Evolutionary conservation across 2,113 vertebrate genomes (phyloP).

Genomic region (Megaceryle maxima): DNA sequence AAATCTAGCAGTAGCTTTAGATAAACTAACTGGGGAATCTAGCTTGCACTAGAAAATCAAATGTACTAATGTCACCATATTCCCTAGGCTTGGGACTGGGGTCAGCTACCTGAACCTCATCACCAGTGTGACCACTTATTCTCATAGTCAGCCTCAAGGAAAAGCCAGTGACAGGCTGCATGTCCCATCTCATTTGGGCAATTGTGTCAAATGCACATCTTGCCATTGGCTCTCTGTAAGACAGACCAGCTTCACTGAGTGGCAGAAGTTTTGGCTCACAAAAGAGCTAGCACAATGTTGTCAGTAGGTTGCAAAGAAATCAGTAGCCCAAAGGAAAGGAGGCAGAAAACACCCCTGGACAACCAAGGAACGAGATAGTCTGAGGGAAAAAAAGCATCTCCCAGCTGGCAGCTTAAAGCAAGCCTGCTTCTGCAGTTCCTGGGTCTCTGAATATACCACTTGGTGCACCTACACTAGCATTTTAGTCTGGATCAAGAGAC

Average conservation of each 20-base stretch:
- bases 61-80: no score
- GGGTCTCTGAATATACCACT: rapidly evolving
- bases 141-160: not conserved
- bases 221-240: not conserved
- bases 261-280: not conserved
- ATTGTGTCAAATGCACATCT: not conserved
- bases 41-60: not conserved
- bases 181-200: no score
- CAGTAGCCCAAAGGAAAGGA: not conserved
- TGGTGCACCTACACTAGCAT: no score
- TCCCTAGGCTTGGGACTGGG: not conserved
- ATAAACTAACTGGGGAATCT: not conserved
- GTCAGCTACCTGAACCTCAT: not conserved
- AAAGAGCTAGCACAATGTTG: not conserved
- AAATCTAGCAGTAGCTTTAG: not conserved
- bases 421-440: not conserved
- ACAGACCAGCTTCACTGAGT: not conserved
- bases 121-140: rapidly evolving
- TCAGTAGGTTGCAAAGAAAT: not conserved
- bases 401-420: not conserved
- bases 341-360: not conserved
- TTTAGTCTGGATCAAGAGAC: not conserved
- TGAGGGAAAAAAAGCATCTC: not conserved
- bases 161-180: not conserved
- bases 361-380: not conserved